Evolutionary conservation across 2,888 invertebrate species (phyloP), one percentile per base, ranked within the genome.

Genomic region (Meandrusa payeni): DNA sequence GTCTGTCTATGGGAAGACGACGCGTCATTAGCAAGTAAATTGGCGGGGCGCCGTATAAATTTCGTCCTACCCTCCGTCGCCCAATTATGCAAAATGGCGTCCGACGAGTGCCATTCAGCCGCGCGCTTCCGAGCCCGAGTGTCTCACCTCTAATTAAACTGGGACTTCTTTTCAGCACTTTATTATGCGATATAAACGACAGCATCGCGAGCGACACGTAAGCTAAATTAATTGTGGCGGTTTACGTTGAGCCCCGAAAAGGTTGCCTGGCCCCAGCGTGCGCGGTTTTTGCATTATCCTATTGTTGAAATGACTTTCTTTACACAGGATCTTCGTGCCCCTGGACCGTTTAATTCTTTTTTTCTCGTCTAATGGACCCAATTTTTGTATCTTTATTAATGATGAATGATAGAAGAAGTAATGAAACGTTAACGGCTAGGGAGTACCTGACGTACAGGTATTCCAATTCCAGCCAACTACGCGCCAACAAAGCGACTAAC

Each of bases 51-150:
- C 76, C 75, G 83, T 82, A 86, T 85, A 85, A 85, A 85, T 85
- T 85, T 82, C 82, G 78, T 72, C 60, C 81, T 76, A 76, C 85
- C 80, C 80, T 76, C 76, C 60, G 55, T 48, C 76, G 80, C 80
- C 83, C 87, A 87, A 86, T 87, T 87, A 87, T 86, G 87, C 82
- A 86, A 86, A 87, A 85, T 85, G 87, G 78, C 86, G 81, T 69
- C 82, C 76, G 68, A 74, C 75, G 76, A 82, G 86, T 68, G 75
- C 78, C 76, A 85, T 86, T 77, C 80, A 83, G 64, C 65, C 76
- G 69, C 77, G 76, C 77, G 73, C 76, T 76, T 75, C 76, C 76
- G 76, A 70, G 55, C 64, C 44, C 47, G 70, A 76, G 81, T 78
- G 77, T 79, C 82, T 80, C 85, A 76, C 77, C 82, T 83, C 81